Conservation (phyloP, 2,797 vertebrate genomes). For the Loriculus beryllinus region DNA sequence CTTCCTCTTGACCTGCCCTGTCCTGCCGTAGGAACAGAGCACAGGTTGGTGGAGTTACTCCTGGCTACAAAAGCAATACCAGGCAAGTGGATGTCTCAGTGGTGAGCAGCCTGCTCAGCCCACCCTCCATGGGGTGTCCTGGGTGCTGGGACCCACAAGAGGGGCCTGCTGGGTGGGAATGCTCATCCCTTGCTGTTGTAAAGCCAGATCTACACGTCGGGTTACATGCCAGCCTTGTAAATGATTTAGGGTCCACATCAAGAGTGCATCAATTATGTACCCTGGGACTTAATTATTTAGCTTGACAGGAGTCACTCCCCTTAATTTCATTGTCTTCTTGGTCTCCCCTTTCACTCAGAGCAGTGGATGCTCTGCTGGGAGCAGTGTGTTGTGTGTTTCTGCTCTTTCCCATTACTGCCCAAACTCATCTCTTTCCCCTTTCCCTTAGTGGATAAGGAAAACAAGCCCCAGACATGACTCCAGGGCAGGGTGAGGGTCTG, state of each 20-base stretch:
- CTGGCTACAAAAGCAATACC: neutral
- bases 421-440: neutral
- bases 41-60: neutral
- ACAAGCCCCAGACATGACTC: neutral
- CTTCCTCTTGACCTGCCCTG: accelerated
- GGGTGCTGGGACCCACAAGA: neutral
- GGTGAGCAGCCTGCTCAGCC: neutral
- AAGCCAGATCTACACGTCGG: neutral
- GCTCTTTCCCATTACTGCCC: neutral
- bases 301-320: slow-evolving; percentile 48
- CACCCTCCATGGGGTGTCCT: neutral
- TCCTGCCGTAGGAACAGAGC: neutral
- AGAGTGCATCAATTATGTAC: slow-evolving; percentile 61
- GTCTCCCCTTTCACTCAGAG: slow-evolving; percentile 38
- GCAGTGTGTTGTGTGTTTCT: neutral
- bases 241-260: slow-evolving; percentile 60
- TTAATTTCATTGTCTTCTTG: slow-evolving; percentile 53
- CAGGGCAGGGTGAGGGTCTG: neutral
- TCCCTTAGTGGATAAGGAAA: neutral
- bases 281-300: slow-evolving; percentile 62
- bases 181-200: neutral
- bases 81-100: accelerated
- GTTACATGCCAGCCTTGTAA: slow-evolving; percentile 35
- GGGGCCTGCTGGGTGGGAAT: neutral
- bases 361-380: neutral